Evolutionary conservation across 1,140 invertebrate species (phyloP).

Genomic region (Brachionus calyciflorus): DNA sequence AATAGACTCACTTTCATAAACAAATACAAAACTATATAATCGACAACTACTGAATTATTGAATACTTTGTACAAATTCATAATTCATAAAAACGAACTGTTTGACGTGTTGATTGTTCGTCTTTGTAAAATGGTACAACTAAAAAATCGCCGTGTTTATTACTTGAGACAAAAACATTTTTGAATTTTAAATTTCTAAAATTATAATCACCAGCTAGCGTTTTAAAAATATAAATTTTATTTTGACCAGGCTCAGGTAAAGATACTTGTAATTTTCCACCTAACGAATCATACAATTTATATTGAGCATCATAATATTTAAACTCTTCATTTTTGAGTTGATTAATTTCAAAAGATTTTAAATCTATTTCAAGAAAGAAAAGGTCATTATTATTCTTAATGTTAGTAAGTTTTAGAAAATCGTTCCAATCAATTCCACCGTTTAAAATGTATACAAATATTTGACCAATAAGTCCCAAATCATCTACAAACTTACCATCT

Average conservation of each 20-base stretch:
- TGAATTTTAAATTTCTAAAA: conserved; percentile 23
- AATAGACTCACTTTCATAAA: neutral
- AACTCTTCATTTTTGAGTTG: neutral
- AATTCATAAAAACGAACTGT: neutral
- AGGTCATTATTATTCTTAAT: neutral
- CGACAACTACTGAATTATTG: conserved; percentile 11
- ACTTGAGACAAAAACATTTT: conserved; percentile 7
- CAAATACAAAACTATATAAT: conserved; percentile 8
- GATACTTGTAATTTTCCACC: neutral
- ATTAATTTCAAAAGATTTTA: neutral
- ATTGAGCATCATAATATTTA: conserved; percentile 22
- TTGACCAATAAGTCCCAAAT: neutral
- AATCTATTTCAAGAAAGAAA: neutral
- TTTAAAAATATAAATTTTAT: neutral
- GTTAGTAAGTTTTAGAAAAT: neutral
- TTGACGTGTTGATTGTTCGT: conserved; percentile 12
- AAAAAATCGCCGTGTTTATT: neutral
- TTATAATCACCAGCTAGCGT: neutral
- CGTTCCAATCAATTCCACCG: neutral
- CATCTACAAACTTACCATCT: no score
- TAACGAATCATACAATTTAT: neutral
- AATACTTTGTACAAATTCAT: conserved; percentile 35
- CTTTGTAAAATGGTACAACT: conserved; percentile 31
- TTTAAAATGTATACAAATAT: neutral
- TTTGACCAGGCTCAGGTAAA: neutral